Conservation (phyloP, 2,113 vertebrate genomes). For the Hylia prasina region DNA sequence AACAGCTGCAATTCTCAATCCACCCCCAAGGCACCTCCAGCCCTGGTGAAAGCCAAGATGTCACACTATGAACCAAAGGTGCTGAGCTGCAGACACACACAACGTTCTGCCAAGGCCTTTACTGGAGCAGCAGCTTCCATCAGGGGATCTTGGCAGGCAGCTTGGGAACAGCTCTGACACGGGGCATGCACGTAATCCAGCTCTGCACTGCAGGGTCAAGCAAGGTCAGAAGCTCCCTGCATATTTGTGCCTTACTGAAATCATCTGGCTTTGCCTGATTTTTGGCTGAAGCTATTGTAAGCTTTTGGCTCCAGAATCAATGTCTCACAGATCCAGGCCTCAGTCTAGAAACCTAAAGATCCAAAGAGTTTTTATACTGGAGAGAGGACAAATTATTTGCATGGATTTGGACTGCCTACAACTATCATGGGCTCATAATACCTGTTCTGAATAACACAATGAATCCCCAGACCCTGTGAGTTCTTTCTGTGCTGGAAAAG, state of each 20-base stretch:
- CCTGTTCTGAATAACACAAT: background rate
- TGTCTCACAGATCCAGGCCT: background rate
- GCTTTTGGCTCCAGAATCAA: background rate
- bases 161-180: background rate
- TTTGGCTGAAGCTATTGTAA: background rate
- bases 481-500: background rate
- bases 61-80: background rate
- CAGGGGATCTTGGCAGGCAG: slow-evolving; percentile 13
- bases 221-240: slow-evolving; percentile 36
- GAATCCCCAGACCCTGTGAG: background rate
- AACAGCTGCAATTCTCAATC: background rate
- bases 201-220: background rate
- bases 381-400: background rate
- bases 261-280: background rate
- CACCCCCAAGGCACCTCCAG: background rate
- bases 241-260: background rate
- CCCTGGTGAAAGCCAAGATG: background rate
- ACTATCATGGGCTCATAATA: background rate
- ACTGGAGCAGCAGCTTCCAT: background rate
- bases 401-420: background rate
- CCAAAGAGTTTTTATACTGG: background rate
- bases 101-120: background rate
- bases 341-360: background rate
- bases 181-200: background rate
- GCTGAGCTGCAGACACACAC: background rate